These are phyloP conservation scores for Dryomyza anilis DNA, from an alignment of 2,888 invertebrate genomes.

Conservation along the genomic window DNA sequence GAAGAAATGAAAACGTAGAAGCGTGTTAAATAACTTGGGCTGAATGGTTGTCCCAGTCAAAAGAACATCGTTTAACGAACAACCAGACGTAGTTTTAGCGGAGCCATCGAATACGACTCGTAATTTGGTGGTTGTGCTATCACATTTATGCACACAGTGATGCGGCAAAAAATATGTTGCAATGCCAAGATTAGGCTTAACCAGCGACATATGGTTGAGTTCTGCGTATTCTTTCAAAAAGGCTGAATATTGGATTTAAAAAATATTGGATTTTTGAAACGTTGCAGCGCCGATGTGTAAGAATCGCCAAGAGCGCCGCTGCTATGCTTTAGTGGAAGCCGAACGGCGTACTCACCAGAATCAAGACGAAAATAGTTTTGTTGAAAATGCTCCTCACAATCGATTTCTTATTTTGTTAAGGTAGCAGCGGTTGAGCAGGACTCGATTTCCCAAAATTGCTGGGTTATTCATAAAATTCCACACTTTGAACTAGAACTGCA, in stretches of 20 bases:
- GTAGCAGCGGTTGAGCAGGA: neutral
- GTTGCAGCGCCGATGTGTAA: conserved; percentile 21
- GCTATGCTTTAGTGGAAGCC: no score
- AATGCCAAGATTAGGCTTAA: no score
- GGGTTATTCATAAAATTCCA: conserved; percentile 10
- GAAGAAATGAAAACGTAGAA: no score
- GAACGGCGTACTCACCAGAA: no score
- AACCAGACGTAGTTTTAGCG: no score
- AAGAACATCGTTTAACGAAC: conserved; percentile 24
- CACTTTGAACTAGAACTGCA: conserved; percentile 1
- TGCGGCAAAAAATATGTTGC: conserved; percentile 32
- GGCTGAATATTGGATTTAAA: neutral
- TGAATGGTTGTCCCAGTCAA: conserved; percentile 31
- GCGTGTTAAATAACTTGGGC: no score
- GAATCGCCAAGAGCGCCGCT: conserved; percentile 29
- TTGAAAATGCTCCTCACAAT: conserved; percentile 33
- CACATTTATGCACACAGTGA: conserved; percentile 31
- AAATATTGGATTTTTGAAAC: conserved; percentile 31
- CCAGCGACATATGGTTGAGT: no score
- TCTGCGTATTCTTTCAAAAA: no score
- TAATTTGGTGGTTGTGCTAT: no score
- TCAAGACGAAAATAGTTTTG: conserved; percentile 16
- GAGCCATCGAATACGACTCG: no score
- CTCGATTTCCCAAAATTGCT: conserved; percentile 16
- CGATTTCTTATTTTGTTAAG: conserved; percentile 15